Evolutionary conservation across 2,113 vertebrate species (phyloP).

Genomic region (Conger conger): DNA sequence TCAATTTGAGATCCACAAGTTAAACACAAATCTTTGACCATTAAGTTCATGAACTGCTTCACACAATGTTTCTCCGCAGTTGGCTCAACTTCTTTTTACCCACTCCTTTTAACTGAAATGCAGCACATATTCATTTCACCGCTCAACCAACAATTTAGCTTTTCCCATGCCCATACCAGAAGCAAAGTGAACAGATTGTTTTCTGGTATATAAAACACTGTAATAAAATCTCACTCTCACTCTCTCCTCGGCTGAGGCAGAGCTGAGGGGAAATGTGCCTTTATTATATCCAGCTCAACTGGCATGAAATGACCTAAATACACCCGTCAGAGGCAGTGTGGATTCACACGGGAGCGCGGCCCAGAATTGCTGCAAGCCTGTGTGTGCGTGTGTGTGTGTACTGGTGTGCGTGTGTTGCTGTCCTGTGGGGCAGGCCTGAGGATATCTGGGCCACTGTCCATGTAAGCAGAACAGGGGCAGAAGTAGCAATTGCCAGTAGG

Average conservation of each 20-base stretch:
- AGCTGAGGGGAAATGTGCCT: slow-evolving; percentile 20
- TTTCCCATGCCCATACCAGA: slow-evolving; percentile 1
- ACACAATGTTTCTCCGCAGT: not conserved
- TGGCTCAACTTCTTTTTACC: not conserved
- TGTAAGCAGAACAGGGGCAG: not conserved
- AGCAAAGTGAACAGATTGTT: not conserved
- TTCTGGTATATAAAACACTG: not conserved
- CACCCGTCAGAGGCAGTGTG: slow-evolving; percentile 31
- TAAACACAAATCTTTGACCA: not conserved
- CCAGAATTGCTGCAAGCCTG: not conserved
- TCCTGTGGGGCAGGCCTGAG: not conserved
- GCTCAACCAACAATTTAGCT: not conserved
- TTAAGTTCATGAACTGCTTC: not conserved
- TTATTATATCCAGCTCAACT: slow-evolving; percentile 38
- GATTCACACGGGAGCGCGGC: slow-evolving; percentile 8
- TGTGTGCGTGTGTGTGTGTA: not conserved
- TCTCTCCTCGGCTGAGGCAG: not conserved
- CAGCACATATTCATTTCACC: not conserved
- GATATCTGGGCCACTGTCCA: not conserved
- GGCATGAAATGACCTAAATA: slow-evolving; percentile 45
- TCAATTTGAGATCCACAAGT: not conserved
- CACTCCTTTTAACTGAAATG: not conserved
- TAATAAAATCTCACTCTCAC: not conserved
- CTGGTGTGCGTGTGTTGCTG: not conserved
- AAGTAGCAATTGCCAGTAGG: not conserved